Conservation (phyloP, 1,140 invertebrate species). For the Heliconius hewitsoni region DNA sequence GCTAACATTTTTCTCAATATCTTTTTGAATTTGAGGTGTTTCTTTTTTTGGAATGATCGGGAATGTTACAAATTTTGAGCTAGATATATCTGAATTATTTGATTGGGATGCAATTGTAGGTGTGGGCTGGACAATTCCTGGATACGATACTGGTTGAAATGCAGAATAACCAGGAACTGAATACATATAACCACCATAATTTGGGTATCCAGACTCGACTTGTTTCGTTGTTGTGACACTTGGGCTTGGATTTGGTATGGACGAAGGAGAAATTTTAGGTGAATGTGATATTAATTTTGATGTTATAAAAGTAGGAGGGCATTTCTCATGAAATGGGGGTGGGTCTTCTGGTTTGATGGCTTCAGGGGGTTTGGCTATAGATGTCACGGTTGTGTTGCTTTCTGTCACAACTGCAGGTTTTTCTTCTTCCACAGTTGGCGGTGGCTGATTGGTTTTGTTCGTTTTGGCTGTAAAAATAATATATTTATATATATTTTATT, state of each 20-base stretch:
- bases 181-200: conserved; percentile 68
- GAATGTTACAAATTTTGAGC: conserved; percentile 39
- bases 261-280: conserved; percentile 74
- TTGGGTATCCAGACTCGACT: conserved; percentile 60
- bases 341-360: conserved; percentile 53
- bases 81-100: conserved; percentile 29
- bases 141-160: conserved; percentile 71
- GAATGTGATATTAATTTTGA: conserved; percentile 64
- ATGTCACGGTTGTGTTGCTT: conserved; percentile 22
- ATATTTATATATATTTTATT: not conserved
- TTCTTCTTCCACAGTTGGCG: conserved; percentile 43
- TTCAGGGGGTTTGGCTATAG: conserved; percentile 53
- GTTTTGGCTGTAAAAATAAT: conserved; percentile 54
- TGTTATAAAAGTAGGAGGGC: conserved; percentile 44
- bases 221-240: conserved; percentile 68
- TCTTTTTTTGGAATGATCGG: conserved; percentile 37
- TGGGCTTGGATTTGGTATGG: conserved; percentile 74
- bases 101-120: conserved; percentile 36
- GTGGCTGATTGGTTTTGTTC: conserved; percentile 35
- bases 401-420: conserved; percentile 38
- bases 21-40: conserved; percentile 33
- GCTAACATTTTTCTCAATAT: conserved; percentile 35
- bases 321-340: conserved; percentile 52
- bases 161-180: conserved; percentile 73
- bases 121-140: conserved; percentile 50